A percentile compares a stretch with the other conserved stretches of the same genome.
These are phyloP conservation scores for Sebastes hubbsi DNA, from an alignment of 2,797 vertebrate species.

Conservation along the genomic window DNA sequence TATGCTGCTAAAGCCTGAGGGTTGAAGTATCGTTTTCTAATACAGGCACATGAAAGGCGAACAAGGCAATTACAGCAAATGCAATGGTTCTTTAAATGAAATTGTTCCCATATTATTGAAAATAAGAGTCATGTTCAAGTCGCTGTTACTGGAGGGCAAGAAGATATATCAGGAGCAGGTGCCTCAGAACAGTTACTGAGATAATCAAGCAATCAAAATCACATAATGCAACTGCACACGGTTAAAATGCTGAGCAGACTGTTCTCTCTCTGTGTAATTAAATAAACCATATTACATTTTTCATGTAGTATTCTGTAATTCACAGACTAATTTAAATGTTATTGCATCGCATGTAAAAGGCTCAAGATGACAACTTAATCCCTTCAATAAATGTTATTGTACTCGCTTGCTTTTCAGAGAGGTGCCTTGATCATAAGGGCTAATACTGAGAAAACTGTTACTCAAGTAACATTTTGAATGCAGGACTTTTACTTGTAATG, in stretches of 20 bases:
- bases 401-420: not conserved
- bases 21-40: conserved; percentile 21
- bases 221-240: not conserved
- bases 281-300: not conserved
- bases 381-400: not conserved
- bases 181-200: conserved; percentile 5
- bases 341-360: not conserved
- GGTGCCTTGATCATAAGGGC: not conserved
- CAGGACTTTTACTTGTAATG: not conserved
- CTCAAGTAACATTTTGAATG: not conserved
- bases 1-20: conserved; percentile 1
- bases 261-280: not conserved
- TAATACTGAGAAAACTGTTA: not conserved
- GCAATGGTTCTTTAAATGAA: conserved; percentile 38
- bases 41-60: conserved; percentile 12
- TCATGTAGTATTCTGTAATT: not conserved
- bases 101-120: conserved; percentile 23
- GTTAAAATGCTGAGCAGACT: conserved; percentile 14
- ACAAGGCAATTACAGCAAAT: conserved; percentile 7
- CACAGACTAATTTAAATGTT: not conserved
- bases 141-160: conserved; percentile 2
- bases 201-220: conserved; percentile 29
- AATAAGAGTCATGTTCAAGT: conserved; percentile 7
- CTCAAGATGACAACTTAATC: not conserved
- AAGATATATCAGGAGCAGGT: not conserved